Base-by-base conservation (phyloP, 1,140 invertebrate species). In the Nixonia krombeini region DNA sequence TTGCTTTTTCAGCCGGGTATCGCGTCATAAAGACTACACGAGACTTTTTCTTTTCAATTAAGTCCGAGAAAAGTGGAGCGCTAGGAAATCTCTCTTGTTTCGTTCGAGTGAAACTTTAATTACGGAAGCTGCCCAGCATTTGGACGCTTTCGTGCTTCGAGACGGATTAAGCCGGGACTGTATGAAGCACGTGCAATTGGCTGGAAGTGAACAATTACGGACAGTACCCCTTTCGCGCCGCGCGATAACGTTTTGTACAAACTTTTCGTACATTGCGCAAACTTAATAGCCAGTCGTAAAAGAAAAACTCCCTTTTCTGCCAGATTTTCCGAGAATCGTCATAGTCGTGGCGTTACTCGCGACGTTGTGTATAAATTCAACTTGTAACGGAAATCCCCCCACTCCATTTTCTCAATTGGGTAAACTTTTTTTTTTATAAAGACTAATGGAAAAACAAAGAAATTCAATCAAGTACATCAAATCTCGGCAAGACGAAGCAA, bases 121-220 rank as follows among this genome's bases (percentile, higher is more conserved):
- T 70, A 61, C 68, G 58, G 58, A 55, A 50, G 49, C 53, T 40
- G 58, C 50, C 38, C 68, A 40, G 53, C 58, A 55, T 66, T 66
- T 63, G 59, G 45, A 63, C 69, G 62, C 57, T 53, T 70, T 50
- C 52, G 58, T 59, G 69, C 59, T 66, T 59, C 55, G 58, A 71
- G 69, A 71, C 59, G 63, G 62, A 66, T 71, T 64, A 64, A 67
- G 53, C 67, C 55, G 58, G 37, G 45, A 51, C 58, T 67, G 68
- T 59, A 66, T 63, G 58, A 66, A 71, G 58, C 62, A 71, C 69
- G 58, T 67, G 63, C 69, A 59, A 72, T 72, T 72, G 59, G 55
- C 68, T 66, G 58, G 58, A 63, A 71, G 68, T 71, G 68, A 71
- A 58, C 68, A 66, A 71, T 71, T 63, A 63, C 62, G 21, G 42